Evolutionary conservation across 2,113 vertebrate species (phyloP).

Genomic region (Chauna torquata): DNA sequence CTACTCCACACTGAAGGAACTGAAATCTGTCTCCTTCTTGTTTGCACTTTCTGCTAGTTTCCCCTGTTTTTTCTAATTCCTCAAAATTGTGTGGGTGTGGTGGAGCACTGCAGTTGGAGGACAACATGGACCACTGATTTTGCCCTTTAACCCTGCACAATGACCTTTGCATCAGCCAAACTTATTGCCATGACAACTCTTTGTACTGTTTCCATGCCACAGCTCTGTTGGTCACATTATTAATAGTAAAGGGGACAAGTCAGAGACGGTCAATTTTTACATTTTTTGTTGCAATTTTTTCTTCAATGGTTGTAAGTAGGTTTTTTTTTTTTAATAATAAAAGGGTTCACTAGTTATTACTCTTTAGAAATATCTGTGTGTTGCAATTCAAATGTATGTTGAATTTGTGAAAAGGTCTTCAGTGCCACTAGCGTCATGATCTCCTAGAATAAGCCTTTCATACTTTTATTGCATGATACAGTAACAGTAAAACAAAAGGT

Average conservation of each 20-base stretch:
- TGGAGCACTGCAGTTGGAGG: slow-evolving; percentile 79
- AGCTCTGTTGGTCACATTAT: slow-evolving; percentile 84
- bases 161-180: slow-evolving; percentile 86
- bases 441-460: slow-evolving; percentile 70
- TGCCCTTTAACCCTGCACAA: slow-evolving; percentile 84
- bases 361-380: slow-evolving; percentile 88
- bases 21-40: slow-evolving; percentile 81
- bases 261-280: slow-evolving; percentile 88
- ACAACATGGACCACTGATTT: slow-evolving; percentile 81
- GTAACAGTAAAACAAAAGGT: slow-evolving; percentile 70
- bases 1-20: slow-evolving; percentile 78
- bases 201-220: slow-evolving; percentile 85
- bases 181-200: slow-evolving; percentile 86
- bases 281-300: slow-evolving; percentile 83
- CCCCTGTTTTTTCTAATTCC: slow-evolving; percentile 73
- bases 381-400: slow-evolving; percentile 88
- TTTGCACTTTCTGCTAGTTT: slow-evolving; percentile 89
- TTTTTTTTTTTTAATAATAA: slow-evolving; percentile 77
- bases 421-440: slow-evolving; percentile 80
- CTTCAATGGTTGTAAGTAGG: slow-evolving; percentile 85
- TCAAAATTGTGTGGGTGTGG: slow-evolving; percentile 80
- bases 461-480: slow-evolving; percentile 69
- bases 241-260: slow-evolving; percentile 85
- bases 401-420: slow-evolving; percentile 85
- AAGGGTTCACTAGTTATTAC: slow-evolving; percentile 88